Evolutionary conservation across 2,113 vertebrate species (phyloP).

Genomic region (Origma solitaria): DNA sequence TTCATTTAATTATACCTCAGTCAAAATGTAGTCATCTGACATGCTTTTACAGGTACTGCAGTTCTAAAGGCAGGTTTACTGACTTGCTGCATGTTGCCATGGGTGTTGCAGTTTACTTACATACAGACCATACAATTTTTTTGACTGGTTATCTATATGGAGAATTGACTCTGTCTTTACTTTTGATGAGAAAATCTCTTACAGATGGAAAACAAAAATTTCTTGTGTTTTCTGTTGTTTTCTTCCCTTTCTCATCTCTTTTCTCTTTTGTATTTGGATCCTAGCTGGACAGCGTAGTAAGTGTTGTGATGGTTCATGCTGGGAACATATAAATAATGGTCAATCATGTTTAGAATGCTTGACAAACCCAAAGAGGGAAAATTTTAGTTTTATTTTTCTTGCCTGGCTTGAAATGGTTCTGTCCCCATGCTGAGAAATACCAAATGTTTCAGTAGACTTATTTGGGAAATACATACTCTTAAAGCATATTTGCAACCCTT

Average conservation of each 20-base stretch:
- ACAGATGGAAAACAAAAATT: not conserved
- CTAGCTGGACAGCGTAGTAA: not conserved
- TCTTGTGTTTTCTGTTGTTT: not conserved
- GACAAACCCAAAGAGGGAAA: not conserved
- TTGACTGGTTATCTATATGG: not conserved
- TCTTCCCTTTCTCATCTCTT: not conserved
- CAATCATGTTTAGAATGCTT: not conserved
- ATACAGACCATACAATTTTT: not conserved
- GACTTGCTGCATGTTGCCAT: rapidly evolving
- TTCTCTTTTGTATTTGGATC: not conserved
- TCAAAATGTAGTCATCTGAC: not conserved
- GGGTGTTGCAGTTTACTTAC: not conserved
- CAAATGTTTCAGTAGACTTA: not conserved
- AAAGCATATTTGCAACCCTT: not conserved
- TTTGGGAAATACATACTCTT: not conserved
- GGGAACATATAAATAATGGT: not conserved
- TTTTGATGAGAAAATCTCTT: not conserved
- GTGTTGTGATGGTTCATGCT: not conserved
- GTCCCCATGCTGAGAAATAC: not conserved
- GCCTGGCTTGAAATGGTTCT: not conserved
- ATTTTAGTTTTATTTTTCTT: not conserved
- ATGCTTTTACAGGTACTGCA: not conserved
- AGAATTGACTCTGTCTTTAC: not conserved
- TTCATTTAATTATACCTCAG: not conserved
- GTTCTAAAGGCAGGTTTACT: not conserved